phyloP scores from a whole-genome alignment of 2,797 vertebrate genomes.

The Myiothlypis coronata region DNA sequence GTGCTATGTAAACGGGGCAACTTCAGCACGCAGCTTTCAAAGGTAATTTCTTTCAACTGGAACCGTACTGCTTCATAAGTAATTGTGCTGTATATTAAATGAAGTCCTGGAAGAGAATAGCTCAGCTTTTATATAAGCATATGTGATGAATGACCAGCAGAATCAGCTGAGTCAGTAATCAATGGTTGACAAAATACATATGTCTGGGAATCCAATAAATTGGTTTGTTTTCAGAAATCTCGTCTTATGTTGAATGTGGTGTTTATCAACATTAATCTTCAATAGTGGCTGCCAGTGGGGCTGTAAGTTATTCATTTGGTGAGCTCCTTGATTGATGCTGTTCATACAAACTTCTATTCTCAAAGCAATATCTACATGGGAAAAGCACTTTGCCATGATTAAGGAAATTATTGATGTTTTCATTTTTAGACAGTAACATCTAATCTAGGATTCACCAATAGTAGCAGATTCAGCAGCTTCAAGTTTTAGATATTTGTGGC shows the following conservation, averaged over 20 bases:
- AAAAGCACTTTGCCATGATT: slow-evolving; percentile 25
- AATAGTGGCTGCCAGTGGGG: slow-evolving; percentile 16
- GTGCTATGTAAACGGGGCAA: not conserved
- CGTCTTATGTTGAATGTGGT: slow-evolving; percentile 12
- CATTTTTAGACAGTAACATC: not conserved
- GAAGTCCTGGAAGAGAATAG: slow-evolving; percentile 30
- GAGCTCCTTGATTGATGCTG: slow-evolving; percentile 28
- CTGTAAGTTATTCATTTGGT: slow-evolving; percentile 35
- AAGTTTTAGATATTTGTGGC: not conserved
- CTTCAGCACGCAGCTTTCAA: not conserved
- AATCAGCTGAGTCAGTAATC: slow-evolving; percentile 61
- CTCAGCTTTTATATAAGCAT: not conserved
- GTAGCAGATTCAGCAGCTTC: not conserved
- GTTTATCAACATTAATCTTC: slow-evolving; percentile 55
- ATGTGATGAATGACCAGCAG: slow-evolving; percentile 43
- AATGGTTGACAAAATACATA: slow-evolving; percentile 31
- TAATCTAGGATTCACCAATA: not conserved
- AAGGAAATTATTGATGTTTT: slow-evolving; percentile 51
- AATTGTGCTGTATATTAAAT: not conserved
- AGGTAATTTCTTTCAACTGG: not conserved
- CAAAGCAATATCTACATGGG: slow-evolving; percentile 43
- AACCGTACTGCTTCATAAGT: not conserved
- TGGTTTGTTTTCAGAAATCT: slow-evolving; percentile 47
- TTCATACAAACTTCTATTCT: slow-evolving; percentile 47
- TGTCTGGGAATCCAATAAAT: slow-evolving; percentile 49